Base-by-base conservation (phyloP, 2,113 vertebrate genomes). In the Pogonocichla stellata region DNA sequence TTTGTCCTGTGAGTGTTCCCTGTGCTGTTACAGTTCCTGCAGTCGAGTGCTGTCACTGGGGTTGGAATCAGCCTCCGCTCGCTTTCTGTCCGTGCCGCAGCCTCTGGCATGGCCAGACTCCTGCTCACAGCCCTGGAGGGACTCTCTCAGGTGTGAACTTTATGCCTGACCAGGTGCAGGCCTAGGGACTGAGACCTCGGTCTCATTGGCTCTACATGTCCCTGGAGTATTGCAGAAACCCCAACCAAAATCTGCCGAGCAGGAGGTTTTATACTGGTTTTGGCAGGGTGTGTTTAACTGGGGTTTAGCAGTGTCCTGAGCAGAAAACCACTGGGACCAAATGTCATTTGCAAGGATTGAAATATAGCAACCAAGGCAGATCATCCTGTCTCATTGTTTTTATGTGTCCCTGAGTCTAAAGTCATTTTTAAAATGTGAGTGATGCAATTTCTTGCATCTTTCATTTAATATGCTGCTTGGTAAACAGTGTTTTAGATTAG, bases 401-500 rank as follows among this genome's bases (percentile, higher is more conserved):
- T 97, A 95, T 98, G 96, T 97, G 93, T 97, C 93, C 94, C 75
- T 9, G 95, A 98, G 93, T 97, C 97, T 96, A 93, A 97, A 98
- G 98, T 98, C 95, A 97, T 98, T 98, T 98, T 98, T 97, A 95
- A 98, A 98, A 97, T 88, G 96, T 97, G 97, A 98, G 93, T 96
- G 98, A 98, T 98, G 97, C 96, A 96, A 96, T 97, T 98, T 98
- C 97, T 98, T 97, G 90, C 96, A 97, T 97, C 97, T 98, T 97
- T 97, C 97, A 98, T 98, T 98, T 98, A 98, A 98, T 97, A 98
- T 93, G 97, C 96, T 97, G 88, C 97, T 98, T 97, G 97, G 97
- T 98, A 98, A 98, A 98, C 98, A 98, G 95, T 96, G 96, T 95
- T 97, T 96, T 97, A 98, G 97, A 98, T 98, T 98, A 98, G 97